A percentile compares a stretch with the other conserved stretches of the same genome.
phyloP scores from a whole-genome alignment of 2,797 vertebrate genomes.

The Delichon dasypus region DNA sequence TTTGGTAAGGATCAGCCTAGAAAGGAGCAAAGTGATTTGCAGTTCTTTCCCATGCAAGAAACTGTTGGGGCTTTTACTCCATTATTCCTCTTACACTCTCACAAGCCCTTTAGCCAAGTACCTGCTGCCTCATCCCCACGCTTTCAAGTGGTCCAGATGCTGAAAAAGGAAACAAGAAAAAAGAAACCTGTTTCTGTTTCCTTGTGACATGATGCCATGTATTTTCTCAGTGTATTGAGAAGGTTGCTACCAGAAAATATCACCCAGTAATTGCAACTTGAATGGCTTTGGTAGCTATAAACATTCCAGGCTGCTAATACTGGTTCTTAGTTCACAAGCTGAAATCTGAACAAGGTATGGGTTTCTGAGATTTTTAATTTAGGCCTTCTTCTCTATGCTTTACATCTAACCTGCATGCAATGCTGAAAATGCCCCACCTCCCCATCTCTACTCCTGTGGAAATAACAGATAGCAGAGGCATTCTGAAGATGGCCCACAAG shows the following conservation, averaged over 20 bases:
- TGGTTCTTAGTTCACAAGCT: background rate
- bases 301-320: background rate
- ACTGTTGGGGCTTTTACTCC: background rate
- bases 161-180: background rate
- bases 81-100: background rate
- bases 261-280: background rate
- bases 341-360: background rate
- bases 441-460: background rate
- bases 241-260: background rate
- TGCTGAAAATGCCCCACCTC: background rate
- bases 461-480: background rate
- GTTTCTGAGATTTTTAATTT: background rate
- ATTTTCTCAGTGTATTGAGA: background rate
- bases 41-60: background rate
- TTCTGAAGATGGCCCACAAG: background rate
- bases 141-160: background rate
- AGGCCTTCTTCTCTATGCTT: background rate
- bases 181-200: background rate
- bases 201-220: background rate
- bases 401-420: background rate
- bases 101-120: background rate
- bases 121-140: background rate
- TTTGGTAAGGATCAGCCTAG: background rate
- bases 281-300: background rate
- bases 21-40: background rate